Evolutionary conservation across 2,113 vertebrate species (phyloP).

Genomic region (Zosterops lateralis): DNA sequence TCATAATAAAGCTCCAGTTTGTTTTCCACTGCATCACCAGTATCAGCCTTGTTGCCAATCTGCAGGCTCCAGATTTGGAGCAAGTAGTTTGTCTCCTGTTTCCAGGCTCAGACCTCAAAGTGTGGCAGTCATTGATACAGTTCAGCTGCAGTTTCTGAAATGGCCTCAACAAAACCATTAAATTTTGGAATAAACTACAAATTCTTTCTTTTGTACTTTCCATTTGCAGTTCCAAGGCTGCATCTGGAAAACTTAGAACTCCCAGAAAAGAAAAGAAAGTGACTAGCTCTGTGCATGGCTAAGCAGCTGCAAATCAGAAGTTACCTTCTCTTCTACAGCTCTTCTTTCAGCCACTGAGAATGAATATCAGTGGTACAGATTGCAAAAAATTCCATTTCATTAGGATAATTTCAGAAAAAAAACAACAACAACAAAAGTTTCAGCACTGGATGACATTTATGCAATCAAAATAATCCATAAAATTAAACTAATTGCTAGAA

Average conservation of each 20-base stretch:
- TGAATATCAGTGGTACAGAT: not conserved
- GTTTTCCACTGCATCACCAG: not conserved
- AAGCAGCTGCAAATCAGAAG: not conserved
- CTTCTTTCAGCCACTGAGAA: not conserved
- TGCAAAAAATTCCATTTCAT: not conserved
- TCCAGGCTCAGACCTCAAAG: not conserved
- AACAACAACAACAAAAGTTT: not conserved
- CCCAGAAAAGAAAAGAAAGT: conserved; percentile 9
- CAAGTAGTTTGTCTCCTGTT: not conserved
- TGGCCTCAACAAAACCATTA: not conserved
- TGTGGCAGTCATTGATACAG: not conserved
- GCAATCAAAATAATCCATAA: not conserved
- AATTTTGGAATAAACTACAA: not conserved
- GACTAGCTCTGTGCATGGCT: not conserved
- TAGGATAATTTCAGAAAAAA: not conserved
- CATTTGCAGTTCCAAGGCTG: conserved; percentile 12
- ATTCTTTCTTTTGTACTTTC: conserved; percentile 20
- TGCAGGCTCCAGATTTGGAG: not conserved
- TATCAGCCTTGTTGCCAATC: not conserved
- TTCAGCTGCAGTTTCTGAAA: conserved; percentile 19
- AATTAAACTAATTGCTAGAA: not conserved
- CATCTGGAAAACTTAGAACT: conserved; percentile 23
- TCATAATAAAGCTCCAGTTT: not conserved
- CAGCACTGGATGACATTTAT: not conserved
- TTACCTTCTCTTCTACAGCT: not conserved